Percentiles rank a stretch among this genome's conserved stretches.
These are phyloP conservation scores for Scatophagus argus DNA, from an alignment of 2,113 vertebrate genomes.

Conservation along the genomic window DNA sequence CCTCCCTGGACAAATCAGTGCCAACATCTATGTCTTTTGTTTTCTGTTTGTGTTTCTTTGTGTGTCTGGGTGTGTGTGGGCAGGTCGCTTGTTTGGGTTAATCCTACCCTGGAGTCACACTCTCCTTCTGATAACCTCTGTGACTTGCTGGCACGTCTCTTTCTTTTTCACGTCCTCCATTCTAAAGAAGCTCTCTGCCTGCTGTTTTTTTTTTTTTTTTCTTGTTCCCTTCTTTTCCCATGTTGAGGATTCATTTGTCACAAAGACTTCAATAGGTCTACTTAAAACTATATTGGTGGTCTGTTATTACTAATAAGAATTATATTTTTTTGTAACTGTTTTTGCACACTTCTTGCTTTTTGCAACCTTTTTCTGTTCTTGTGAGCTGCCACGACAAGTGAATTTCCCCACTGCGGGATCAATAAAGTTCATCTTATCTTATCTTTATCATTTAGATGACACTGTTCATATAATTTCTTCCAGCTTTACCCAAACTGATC, in stretches of 20 bases:
- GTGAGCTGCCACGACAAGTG: too few species aligned
- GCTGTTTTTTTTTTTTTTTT: not conserved
- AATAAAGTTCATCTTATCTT: too few species aligned
- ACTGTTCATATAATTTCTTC: not conserved
- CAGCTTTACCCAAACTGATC: not conserved
- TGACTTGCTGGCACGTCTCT: too few species aligned
- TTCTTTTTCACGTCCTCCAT: not conserved
- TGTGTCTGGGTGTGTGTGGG: conserved; percentile 6
- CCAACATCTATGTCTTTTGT: not conserved
- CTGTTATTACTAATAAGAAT: not conserved
- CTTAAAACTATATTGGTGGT: not conserved
- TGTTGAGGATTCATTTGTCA: not conserved
- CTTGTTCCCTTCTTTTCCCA: conserved; percentile 24
- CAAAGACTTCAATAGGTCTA: not conserved
- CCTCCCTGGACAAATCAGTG: not conserved
- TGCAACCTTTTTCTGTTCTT: too few species aligned
- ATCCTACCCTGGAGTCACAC: conserved; percentile 42
- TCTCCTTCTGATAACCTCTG: conserved; percentile 48
- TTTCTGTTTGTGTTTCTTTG: not conserved
- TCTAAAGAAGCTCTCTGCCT: not conserved
- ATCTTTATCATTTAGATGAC: too few species aligned
- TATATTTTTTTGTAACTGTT: too few species aligned
- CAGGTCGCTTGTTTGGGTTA: conserved; percentile 41
- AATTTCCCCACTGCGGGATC: too few species aligned
- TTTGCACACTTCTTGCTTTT: too few species aligned